A percentile compares a stretch with the other conserved stretches of the same genome.
phyloP scores from a whole-genome alignment of 2,888 invertebrate genomes.

The Caradrina kadenii region DNA sequence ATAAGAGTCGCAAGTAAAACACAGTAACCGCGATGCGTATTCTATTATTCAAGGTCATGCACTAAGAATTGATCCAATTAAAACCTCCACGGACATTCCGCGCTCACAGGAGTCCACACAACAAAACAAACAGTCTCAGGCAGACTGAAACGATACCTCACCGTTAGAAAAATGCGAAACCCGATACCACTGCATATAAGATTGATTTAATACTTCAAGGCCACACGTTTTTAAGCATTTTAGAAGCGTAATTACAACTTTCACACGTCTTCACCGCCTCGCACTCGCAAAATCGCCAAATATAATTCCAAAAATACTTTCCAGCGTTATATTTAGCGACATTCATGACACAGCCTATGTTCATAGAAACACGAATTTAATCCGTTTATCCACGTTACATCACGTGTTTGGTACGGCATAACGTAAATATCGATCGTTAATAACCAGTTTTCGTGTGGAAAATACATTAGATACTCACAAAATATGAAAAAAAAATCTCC shows the following conservation, averaged over 20 bases:
- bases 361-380: slow-evolving; percentile 75
- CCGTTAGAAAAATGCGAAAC: slow-evolving; percentile 56
- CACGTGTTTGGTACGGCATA: slow-evolving; percentile 74
- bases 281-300: slow-evolving; percentile 85
- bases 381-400: slow-evolving; percentile 68
- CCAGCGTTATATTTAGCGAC: slow-evolving; percentile 85
- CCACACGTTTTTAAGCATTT: slow-evolving; percentile 67
- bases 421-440: slow-evolving; percentile 77
- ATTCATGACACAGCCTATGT: slow-evolving; percentile 79
- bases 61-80: slow-evolving; percentile 67
- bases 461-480: slow-evolving; percentile 84
- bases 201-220: slow-evolving; percentile 74
- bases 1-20: slow-evolving; percentile 33
- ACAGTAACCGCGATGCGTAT: slow-evolving; percentile 63
- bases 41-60: slow-evolving; percentile 63
- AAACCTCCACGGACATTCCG: slow-evolving; percentile 37
- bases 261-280: slow-evolving; percentile 82
- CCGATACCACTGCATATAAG: slow-evolving; percentile 57
- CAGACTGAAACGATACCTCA: slow-evolving; percentile 28
- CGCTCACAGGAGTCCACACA: slow-evolving; percentile 28
- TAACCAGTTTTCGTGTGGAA: slow-evolving; percentile 73
- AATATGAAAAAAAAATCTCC: slow-evolving; percentile 74
- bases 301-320: slow-evolving; percentile 86
- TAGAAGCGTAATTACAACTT: slow-evolving; percentile 80
- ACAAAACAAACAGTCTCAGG: slow-evolving; percentile 17